Evolutionary conservation across 2,113 vertebrate genomes (phyloP).

Genomic region (Seriola aureovittata): DNA sequence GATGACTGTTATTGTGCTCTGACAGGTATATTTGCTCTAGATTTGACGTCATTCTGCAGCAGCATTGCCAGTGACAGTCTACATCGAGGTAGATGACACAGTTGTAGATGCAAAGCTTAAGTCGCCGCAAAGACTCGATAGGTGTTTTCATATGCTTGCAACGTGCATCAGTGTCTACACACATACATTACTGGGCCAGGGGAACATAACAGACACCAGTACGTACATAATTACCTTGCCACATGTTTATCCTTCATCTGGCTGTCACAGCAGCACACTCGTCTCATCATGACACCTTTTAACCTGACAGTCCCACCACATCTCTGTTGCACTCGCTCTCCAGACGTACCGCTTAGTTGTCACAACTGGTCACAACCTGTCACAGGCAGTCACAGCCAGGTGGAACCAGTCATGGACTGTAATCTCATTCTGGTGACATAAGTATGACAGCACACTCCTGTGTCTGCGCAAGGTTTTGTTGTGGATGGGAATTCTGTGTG

Average conservation of each 20-base stretch:
- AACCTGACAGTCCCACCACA: conserved; percentile 63
- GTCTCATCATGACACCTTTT: conserved; percentile 50
- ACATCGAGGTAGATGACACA: conserved; percentile 44
- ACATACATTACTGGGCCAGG: conserved; percentile 33
- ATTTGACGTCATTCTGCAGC: conserved; percentile 37
- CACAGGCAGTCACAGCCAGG: conserved; percentile 59
- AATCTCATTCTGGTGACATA: conserved; percentile 30
- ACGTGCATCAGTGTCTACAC: conserved; percentile 15
- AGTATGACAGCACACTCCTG: conserved; percentile 17
- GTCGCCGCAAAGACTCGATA: conserved; percentile 61
- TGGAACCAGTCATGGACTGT: conserved; percentile 54
- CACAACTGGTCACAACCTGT: conserved; percentile 63
- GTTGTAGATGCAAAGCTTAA: conserved; percentile 26
- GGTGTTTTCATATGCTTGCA: conserved; percentile 61
- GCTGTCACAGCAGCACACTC: conserved; percentile 63
- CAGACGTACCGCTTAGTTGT: conserved; percentile 49
- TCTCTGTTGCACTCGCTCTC: conserved; percentile 38
- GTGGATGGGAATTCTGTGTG: conserved; percentile 1
- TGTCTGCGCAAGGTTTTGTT: conserved; percentile 13
- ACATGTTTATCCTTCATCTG: conserved; percentile 66
- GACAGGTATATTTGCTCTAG: conserved; percentile 40
- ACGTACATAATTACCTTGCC: conserved; percentile 48
- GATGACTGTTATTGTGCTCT: conserved; percentile 15
- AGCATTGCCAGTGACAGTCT: conserved; percentile 34
- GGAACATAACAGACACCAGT: conserved; percentile 55